Percentiles rank a stretch among this genome's conserved stretches.
Evolutionary conservation across 2,113 vertebrate species (phyloP).

Genomic region (Colossoma macropomum): DNA sequence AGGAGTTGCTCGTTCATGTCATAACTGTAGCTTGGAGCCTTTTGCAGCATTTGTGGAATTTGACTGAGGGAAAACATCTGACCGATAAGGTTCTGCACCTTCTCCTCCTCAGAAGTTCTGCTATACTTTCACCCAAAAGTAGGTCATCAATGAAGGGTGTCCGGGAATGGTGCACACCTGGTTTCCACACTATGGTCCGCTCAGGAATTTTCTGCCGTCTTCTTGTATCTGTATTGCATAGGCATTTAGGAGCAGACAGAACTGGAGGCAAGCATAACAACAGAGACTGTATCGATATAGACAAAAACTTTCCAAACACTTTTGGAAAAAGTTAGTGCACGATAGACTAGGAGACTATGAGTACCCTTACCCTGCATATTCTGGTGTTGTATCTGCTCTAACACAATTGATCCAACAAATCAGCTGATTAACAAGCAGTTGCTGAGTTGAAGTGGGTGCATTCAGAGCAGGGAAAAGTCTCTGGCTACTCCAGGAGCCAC

Average conservation of each 20-base stretch:
- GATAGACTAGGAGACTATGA: too few relatives aligned
- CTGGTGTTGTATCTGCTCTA: too few relatives aligned
- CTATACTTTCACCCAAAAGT: constrained; percentile 68
- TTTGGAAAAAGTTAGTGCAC: too few relatives aligned
- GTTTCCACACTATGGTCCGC: constrained; percentile 37
- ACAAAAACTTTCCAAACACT: too few relatives aligned
- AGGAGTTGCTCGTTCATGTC: constrained; percentile 20
- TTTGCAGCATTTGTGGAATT: constrained; percentile 60
- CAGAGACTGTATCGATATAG: background rate
- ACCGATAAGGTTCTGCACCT: constrained; percentile 48
- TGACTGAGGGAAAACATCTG: constrained; percentile 58
- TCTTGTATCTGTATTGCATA: background rate
- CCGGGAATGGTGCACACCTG: constrained; percentile 71
- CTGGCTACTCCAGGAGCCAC: too few relatives aligned
- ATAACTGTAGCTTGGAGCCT: constrained; percentile 35
- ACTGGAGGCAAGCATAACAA: background rate
- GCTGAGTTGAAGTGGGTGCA: too few relatives aligned
- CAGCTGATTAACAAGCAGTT: too few relatives aligned
- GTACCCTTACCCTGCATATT: too few relatives aligned
- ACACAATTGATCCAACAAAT: too few relatives aligned
- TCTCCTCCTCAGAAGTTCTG: constrained; percentile 61
- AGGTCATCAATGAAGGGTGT: constrained; percentile 51
- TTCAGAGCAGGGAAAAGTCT: too few relatives aligned
- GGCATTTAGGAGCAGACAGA: background rate
- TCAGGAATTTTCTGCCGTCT: constrained; percentile 36